phyloP scores from a whole-genome alignment of 37 sponge, comb jelly and placozoan species.

The Haliclona indistincta region DNA sequence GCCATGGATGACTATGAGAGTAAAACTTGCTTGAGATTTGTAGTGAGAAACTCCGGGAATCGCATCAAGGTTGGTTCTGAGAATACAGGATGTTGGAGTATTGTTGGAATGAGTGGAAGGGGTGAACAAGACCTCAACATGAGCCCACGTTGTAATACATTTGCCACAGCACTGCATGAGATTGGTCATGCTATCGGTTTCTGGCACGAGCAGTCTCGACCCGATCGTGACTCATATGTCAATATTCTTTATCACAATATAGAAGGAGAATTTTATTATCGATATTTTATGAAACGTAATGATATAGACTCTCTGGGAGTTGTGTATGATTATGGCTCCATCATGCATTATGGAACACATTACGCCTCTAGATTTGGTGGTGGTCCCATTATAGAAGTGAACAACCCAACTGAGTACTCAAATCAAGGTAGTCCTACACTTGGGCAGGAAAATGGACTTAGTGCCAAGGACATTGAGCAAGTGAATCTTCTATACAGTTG shows the following conservation, averaged over 20 bases:
- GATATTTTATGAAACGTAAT: background rate
- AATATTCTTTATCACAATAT: constrained; percentile 8
- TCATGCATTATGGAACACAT: background rate
- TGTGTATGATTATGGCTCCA: constrained; percentile 1
- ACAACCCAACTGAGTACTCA: background rate
- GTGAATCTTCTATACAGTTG: constrained; percentile 6
- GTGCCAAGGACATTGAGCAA: constrained; percentile 4
- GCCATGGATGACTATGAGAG: constrained; percentile 10
- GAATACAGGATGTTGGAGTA: background rate
- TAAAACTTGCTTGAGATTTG: constrained; percentile 1
- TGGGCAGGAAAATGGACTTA: background rate
- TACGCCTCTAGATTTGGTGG: background rate
- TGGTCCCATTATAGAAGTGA: background rate
- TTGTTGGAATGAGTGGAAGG: no score
- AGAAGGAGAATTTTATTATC: background rate
- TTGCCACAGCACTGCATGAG: constrained; percentile 23
- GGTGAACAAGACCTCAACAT: constrained; percentile 5
- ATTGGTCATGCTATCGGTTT: constrained; percentile 37
- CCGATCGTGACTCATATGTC: constrained; percentile 26
- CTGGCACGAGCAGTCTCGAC: constrained; percentile 39
- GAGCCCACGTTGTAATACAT: background rate
- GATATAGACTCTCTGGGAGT: background rate
- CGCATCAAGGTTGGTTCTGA: background rate
- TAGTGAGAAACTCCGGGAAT: background rate
- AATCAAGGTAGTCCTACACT: constrained; percentile 7